Percentiles rank a stretch among this genome's conserved stretches.
Conservation (phyloP, 2,113 vertebrate species). For the Balaeniceps rex region DNA sequence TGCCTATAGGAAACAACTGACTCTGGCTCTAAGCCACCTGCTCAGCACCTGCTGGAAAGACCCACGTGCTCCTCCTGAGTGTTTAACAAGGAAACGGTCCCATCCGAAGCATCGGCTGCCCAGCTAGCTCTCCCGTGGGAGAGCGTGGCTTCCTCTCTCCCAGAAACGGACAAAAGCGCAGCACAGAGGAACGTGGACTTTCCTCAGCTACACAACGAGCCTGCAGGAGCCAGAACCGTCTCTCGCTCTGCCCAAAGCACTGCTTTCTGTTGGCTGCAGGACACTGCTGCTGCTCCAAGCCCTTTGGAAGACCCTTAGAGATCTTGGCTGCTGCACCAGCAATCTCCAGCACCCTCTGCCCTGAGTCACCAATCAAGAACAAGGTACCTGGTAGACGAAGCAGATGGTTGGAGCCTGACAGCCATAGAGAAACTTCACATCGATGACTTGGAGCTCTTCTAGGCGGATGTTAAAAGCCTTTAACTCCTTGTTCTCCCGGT, state of each 20-base stretch:
- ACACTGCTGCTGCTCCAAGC: neutral
- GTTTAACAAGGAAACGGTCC: neutral
- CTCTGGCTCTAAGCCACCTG: neutral
- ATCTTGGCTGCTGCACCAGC: neutral
- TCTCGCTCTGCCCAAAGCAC: neutral
- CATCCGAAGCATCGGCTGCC: neutral
- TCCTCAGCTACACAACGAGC: rapidly evolving
- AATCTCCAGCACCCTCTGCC: neutral
- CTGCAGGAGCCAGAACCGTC: neutral
- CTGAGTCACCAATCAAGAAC: rapidly evolving
- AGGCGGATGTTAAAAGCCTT: conserved; percentile 98
- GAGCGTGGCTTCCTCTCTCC: rapidly evolving
- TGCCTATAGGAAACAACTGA: rapidly evolving
- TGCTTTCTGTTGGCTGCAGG: neutral
- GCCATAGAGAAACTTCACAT: conserved; percentile 95
- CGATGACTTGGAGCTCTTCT: conserved; percentile 97
- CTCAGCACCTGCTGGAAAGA: neutral
- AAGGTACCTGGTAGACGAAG: conserved; percentile 94
- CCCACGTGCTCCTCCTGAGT: rapidly evolving
- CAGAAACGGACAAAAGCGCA: no score
- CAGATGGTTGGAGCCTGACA: conserved; percentile 98
- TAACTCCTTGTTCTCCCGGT: conserved; percentile 94
- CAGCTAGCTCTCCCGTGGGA: neutral
- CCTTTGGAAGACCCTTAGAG: neutral
- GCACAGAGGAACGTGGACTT: neutral